Percentiles rank a stretch among this genome's conserved stretches.
These are phyloP conservation scores for Poeciliopsis retropinna DNA, from an alignment of 2,113 vertebrate genomes.

Conservation along the genomic window DNA sequence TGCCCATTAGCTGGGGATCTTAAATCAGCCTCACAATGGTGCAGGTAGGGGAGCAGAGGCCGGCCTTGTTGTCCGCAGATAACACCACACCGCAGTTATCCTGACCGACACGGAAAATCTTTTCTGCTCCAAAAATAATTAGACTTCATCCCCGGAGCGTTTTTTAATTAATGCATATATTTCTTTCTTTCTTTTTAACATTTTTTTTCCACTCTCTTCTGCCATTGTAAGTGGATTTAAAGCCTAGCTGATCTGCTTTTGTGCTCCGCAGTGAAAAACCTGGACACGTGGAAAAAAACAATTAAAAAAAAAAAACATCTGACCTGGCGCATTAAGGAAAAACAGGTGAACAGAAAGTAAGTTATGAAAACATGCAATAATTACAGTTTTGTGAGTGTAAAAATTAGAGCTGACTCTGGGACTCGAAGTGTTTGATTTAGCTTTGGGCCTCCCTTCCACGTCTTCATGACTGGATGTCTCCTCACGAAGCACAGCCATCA, in stretches of 20 bases:
- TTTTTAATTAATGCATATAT: conserved; percentile 74
- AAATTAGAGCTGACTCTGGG: conserved; percentile 42
- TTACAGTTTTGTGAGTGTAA: conserved; percentile 35
- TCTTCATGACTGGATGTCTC: conserved; percentile 41
- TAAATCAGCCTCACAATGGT: conserved; percentile 88
- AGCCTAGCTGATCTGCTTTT: conserved; percentile 71
- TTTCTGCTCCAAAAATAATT: conserved; percentile 75
- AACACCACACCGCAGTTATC: conserved; percentile 75
- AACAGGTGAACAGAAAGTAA: conserved; percentile 48
- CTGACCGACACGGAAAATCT: conserved; percentile 74
- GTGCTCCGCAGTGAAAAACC: conserved; percentile 65
- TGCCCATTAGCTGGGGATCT: conserved; percentile 92
- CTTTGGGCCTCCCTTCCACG: conserved; percentile 5
- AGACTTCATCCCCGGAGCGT: conserved; percentile 70
- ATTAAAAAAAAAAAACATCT: conserved; percentile 57
- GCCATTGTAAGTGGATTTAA: conserved; percentile 58
- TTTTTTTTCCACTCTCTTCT: conserved; percentile 27
- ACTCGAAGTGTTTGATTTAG: conserved; percentile 36
- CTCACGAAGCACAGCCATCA: conserved; percentile 64
- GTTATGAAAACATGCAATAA: conserved; percentile 56
- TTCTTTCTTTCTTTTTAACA: conserved; percentile 19
- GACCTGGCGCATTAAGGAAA: conserved; percentile 51
- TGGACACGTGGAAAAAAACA: conserved; percentile 57
- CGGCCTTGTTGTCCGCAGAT: conserved; percentile 80
- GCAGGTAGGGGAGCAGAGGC: conserved; percentile 80